Evolutionary conservation across 2,797 vertebrate species (phyloP).

Genomic region (Tarsius wallacei): DNA sequence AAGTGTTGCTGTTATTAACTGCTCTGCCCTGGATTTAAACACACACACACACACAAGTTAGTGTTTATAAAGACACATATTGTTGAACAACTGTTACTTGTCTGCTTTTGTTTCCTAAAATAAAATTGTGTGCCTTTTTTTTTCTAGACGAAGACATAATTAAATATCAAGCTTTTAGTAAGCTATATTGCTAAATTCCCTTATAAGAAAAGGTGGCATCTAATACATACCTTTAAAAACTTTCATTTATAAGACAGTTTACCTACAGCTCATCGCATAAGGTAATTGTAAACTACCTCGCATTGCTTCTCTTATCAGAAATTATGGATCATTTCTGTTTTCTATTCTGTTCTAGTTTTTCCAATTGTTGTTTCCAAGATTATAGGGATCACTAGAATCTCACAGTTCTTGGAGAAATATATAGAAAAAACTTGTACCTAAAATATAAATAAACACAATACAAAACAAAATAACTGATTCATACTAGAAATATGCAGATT

Average conservation of each 20-base stretch:
- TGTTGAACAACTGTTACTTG: slow-evolving; percentile 58
- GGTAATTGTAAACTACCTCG: not conserved
- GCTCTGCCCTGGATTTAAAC: slow-evolving; percentile 49
- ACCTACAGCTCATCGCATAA: not conserved
- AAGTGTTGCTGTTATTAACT: slow-evolving; percentile 67
- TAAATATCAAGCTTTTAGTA: not conserved
- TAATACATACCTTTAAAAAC: not conserved
- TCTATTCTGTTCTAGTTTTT: not conserved
- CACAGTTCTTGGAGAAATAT: not conserved
- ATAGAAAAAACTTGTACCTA: not conserved
- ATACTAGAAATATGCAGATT: not conserved
- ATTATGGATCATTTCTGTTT: not conserved
- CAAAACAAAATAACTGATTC: not conserved
- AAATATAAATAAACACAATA: not conserved
- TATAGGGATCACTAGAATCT: not conserved
- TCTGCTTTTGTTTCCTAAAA: slow-evolving; percentile 74
- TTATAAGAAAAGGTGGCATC: not conserved
- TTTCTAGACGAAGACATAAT: slow-evolving; percentile 58
- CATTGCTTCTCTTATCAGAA: not conserved
- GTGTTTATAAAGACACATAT: slow-evolving; percentile 57
- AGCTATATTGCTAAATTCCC: not conserved
- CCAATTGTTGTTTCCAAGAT: not conserved
- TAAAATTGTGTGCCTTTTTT: slow-evolving; percentile 66
- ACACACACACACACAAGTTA: not conserved
- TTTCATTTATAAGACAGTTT: not conserved